Evolutionary conservation across 2,797 vertebrate genomes (phyloP), one percentile per base, ranked within the genome.

Genomic region (Apodemus agrarius): DNA sequence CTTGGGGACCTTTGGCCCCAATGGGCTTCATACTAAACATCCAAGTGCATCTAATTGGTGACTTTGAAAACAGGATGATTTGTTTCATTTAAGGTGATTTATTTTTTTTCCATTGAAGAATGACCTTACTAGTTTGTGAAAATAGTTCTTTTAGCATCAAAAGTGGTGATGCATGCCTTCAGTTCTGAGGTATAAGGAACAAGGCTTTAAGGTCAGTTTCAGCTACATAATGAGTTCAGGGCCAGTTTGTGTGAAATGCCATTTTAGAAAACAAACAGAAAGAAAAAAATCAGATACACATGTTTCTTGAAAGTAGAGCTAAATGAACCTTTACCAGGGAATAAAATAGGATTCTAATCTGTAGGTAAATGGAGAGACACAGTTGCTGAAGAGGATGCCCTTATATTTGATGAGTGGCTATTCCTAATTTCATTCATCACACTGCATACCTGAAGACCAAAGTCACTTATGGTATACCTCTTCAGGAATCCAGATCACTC

Each of bases 21-120:
- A 0, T 31, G 0, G 6, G 2, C 17, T 86, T 93, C 7, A 34
- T 46, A 83, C 83, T 75, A 40, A 92, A 4, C 6, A 29, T 6
- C 54, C 17, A 1, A 1, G 2, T 91, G 4, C 4, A 34, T 59
- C 21, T 59, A 59, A 59, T 61, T 10, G 22, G 22, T 93, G 76
- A 46, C 22, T 88, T 95, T 63, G 4, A 94, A 81, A 40, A 37
- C 0, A 43, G 59, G 81, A 65, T 89, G 40, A 40, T 85, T 90
- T 87, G 11, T 82, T 29, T 94, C 37, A 93, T 88, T 95, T 91
- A 80, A 95, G 12, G 26, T 65, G n/a, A 87, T 40, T 92, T 67
- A 59, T 79, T 63, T 46, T 37, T 75, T 83, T 46, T 29, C 21
- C 2, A 46, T 46, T 26, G 29, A 76, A 49, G 21, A 81, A 3